Conservation (phyloP, 2,888 invertebrate species). For the Hanleya hanleyi region DNA sequence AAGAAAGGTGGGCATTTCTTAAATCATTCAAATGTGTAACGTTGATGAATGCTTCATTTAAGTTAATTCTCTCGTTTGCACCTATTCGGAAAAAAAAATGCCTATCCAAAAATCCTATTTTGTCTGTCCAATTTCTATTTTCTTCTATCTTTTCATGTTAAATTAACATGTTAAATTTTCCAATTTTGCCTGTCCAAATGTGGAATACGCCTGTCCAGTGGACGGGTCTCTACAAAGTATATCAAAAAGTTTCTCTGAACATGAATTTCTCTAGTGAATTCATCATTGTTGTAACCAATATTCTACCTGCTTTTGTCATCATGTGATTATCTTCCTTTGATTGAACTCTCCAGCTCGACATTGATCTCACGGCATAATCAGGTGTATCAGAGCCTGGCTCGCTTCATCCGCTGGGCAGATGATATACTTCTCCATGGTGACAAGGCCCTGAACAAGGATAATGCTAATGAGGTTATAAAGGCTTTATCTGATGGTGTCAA, state of each 20-base stretch:
- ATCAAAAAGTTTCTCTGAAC: too few species aligned
- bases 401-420: constrained; percentile 91
- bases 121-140: too few species aligned
- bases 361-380: constrained; percentile 87
- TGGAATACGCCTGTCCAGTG: too few species aligned
- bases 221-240: too few species aligned
- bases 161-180: too few species aligned
- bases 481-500: constrained; percentile 84
- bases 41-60: neutral
- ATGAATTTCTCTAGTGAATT: too few species aligned
- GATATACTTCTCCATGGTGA: constrained; percentile 82
- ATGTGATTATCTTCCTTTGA: too few species aligned
- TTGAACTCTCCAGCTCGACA: constrained; percentile 80
- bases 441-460: constrained; percentile 49
- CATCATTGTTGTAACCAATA: too few species aligned
- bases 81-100: neutral
- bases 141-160: too few species aligned
- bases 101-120: neutral
- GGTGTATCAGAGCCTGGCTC: constrained; percentile 89
- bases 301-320: too few species aligned
- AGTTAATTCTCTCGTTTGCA: too few species aligned
- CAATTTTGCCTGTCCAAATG: too few species aligned
- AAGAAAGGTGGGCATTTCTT: constrained; percentile 58
- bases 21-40: neutral
- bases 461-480: constrained; percentile 77